Base-by-base conservation (phyloP, 2,797 vertebrate species). In the Ptychadena robeensis region DNA sequence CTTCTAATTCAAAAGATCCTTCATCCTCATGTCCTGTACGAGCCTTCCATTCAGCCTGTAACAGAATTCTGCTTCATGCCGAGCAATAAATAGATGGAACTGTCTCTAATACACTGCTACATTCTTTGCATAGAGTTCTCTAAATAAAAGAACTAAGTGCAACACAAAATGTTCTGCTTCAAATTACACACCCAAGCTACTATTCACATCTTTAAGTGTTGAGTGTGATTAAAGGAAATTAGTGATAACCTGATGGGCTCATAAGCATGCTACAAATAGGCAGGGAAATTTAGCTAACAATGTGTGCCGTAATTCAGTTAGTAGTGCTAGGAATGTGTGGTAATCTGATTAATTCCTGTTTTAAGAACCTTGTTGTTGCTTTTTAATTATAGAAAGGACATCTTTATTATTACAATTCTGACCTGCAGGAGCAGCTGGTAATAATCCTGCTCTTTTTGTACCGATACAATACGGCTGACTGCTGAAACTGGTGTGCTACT, bases 311-410 rank as follows among this genome's bases (percentile, higher is more conserved):
- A 68, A 82, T 59, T 59, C 22, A 44, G 71, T 75, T 82, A 69
- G 38, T 32, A 65, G 38, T 53, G 30, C 30, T 73, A 73, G 73
- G 57, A 48, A 57, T 38, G 64, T 27, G 48, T 25, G 15, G 57
- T 82, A 73, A 76, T 82, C 72, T 82, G 63, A 75, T 82, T 69
- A 68, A 69, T 76, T 76, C 12, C n/a, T 68, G 44, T 68, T 82
- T 75, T 32, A 82, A 63, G 12, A 59, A 25, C 38, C 34, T 69
- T 76, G 72, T 66, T 44, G 35, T 82, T 76, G 18, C 34, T 25
- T 69, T 82, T 59, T 76, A 75, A 76, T 82, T 69, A 76, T 70
- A 68, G 27, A 25, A 59, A 61, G 35, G n/a, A 25, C 72, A 76
- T 72, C 67, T 68, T 38, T 84, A 53, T 73, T 59, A 83, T 67